These are phyloP conservation scores for Gymnothorax reevesii DNA, from an alignment of 2,797 vertebrate genomes.

Conservation along the genomic window DNA sequence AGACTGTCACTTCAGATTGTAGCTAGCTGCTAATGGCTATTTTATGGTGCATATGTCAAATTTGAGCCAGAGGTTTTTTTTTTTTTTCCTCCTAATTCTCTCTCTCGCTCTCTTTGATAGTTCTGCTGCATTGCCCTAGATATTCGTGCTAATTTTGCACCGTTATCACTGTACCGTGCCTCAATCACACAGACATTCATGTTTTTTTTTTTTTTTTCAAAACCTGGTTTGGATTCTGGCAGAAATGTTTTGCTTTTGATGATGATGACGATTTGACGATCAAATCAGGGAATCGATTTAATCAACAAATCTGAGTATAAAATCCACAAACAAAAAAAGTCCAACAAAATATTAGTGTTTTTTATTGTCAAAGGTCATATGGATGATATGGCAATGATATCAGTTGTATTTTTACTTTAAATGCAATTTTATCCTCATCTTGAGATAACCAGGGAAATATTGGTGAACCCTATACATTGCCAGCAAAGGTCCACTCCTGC, in stretches of 20 bases:
- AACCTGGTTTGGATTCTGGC: neutral
- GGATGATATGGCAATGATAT: neutral
- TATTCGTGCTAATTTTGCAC: slow-evolving; percentile 13
- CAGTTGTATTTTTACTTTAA: neutral
- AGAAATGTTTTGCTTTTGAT: neutral
- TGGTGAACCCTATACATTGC: no score
- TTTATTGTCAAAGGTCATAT: neutral
- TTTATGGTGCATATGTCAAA: slow-evolving; percentile 79
- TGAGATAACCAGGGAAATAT: no score
- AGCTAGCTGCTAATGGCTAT: slow-evolving; percentile 78
- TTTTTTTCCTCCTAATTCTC: neutral
- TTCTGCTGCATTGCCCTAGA: neutral
- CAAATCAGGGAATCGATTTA: no score
- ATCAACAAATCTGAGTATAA: neutral
- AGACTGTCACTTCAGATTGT: slow-evolving; percentile 77
- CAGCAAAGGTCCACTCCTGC: no score
- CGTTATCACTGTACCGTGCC: neutral
- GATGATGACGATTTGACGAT: no score
- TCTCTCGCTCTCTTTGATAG: neutral
- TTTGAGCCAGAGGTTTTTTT: slow-evolving; percentile 52
- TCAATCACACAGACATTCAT: neutral
- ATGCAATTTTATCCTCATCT: no score
- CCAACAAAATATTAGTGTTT: neutral
- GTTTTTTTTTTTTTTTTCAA: neutral
- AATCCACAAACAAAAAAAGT: neutral